These are phyloP conservation scores for Micronisus gabar DNA, from an alignment of 2,113 vertebrate species.

Conservation along the genomic window DNA sequence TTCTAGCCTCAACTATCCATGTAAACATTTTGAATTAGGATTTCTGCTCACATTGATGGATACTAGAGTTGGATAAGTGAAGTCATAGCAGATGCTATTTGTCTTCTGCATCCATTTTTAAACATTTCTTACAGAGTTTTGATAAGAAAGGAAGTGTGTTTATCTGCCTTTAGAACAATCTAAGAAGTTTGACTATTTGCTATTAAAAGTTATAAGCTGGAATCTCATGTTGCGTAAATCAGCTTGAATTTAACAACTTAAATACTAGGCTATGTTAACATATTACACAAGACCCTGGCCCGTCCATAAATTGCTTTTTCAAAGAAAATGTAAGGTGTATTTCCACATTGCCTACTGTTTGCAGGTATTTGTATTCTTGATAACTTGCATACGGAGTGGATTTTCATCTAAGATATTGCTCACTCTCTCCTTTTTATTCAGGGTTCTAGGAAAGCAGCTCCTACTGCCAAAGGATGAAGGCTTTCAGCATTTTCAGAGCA, in stretches of 20 bases:
- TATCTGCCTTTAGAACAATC: background rate
- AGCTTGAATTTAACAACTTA: background rate
- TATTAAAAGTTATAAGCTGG: background rate
- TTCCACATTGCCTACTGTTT: background rate
- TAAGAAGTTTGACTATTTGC: background rate
- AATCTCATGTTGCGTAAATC: background rate
- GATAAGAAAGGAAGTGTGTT: background rate
- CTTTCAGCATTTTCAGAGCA: constrained; percentile 73
- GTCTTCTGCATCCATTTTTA: background rate
- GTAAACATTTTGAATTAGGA: background rate
- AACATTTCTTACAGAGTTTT: background rate
- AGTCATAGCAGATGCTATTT: background rate
- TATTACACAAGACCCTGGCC: background rate
- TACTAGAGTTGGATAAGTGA: background rate
- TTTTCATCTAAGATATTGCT: background rate
- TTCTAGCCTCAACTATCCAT: background rate
- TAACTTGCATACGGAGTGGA: background rate
- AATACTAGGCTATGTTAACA: background rate
- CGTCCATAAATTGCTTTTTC: background rate
- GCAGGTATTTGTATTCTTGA: background rate
- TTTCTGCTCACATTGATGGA: background rate
- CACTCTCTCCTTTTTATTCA: background rate
- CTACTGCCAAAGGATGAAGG: constrained; percentile 77
- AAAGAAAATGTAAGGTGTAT: background rate
- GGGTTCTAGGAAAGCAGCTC: constrained; percentile 81